phyloP scores from a whole-genome alignment of 2,888 invertebrate genomes.

The Lycocerus yunnanus region DNA sequence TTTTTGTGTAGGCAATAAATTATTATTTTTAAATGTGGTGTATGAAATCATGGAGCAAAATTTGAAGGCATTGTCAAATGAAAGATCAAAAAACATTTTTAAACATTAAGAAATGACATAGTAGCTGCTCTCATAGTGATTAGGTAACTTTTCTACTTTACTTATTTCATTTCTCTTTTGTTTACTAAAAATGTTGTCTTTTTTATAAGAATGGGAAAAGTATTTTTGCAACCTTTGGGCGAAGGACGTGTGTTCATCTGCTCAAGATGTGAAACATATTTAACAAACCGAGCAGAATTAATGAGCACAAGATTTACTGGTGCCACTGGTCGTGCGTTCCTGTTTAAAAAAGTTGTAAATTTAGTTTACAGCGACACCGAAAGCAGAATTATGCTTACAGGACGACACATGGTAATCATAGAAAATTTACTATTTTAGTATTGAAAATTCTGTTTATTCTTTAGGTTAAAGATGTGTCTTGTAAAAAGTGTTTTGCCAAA shows the following conservation, averaged over 20 bases:
- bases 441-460: background rate
- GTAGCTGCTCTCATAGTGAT: background rate
- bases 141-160: background rate
- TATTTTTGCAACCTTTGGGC: slow-evolving; percentile 94
- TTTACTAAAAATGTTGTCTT: background rate
- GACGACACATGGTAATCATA: slow-evolving; percentile 83
- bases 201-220: slow-evolving; percentile 75
- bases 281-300: slow-evolving; percentile 92
- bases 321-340: slow-evolving; percentile 95
- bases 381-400: slow-evolving; percentile 96
- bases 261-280: slow-evolving; percentile 92
- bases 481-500: slow-evolving; percentile 95
- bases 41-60: background rate
- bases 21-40: no score
- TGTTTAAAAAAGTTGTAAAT: slow-evolving; percentile 96
- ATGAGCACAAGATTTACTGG: slow-evolving; percentile 98
- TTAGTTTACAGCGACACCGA: slow-evolving; percentile 92
- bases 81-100: background rate
- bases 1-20: no score
- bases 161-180: background rate
- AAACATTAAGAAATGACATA: background rate
- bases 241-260: slow-evolving; percentile 93
- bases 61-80: background rate
- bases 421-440: background rate
- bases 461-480: slow-evolving; percentile 89